Evolutionary conservation across 92 coral and sea anemone genomes (phyloP), one percentile per base, ranked within the genome.

Genomic region (Umimayanthus chanpuru): DNA sequence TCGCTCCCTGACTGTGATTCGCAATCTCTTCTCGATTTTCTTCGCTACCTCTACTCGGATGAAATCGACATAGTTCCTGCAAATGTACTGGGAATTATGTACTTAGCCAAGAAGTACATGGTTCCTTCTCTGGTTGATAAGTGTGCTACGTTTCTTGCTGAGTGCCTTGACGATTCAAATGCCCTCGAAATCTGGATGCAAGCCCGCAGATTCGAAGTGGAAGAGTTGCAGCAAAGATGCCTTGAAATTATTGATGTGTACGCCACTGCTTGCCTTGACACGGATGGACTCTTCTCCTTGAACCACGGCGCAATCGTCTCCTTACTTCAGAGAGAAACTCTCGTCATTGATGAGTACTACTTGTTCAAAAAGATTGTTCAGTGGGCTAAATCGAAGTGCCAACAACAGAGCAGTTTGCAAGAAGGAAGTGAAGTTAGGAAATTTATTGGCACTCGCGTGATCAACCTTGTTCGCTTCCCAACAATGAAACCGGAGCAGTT

Each of bases 31-130:
- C 28, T 89, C 21, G 91, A 85, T 55, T 92, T 90, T 32, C 88
- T 92, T 53, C 92, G 91, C 21, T 92, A 86, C 70, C 73, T 92
- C 6, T 89, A 92, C 73, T 75, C 88, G 53, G 92, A 92, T 73
- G 94, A 86, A 87, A 71, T 76, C 49, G 71, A 88, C 71, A 73
- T 86, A 89, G 88, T 87, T 75, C 50, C 85, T 72, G 93, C 79
- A 25, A 84, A 79, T 43, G 95, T 82, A 4, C 76, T 90, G 23
- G 90, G 82, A 82, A 40, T 92, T 25, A 53, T 90, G 82, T 92
- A 90, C 88, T 40, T 90, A 44, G 85, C 93, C 73, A 92, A 90
- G 91, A 92, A 92, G 40, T 90, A 92, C 89, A 90, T 92, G 38
- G 85, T 90, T 47, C 90, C 93, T 6, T 77, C 90, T 10, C 90